phyloP scores from a whole-genome alignment of 2,888 invertebrate species.

The Dione vanillae region DNA sequence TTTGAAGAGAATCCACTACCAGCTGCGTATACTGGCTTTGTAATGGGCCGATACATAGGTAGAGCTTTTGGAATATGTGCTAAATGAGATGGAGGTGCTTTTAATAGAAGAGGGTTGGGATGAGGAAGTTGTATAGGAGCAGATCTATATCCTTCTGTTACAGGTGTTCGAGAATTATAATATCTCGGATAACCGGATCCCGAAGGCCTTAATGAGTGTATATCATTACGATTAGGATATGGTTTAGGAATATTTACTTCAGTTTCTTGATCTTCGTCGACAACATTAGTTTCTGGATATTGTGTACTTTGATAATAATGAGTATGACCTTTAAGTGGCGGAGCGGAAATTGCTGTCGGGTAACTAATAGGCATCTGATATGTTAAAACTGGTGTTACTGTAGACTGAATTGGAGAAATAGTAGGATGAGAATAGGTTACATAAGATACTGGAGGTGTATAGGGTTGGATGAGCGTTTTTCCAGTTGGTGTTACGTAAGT shows the following conservation, averaged over 20 bases:
- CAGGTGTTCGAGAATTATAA: constrained; percentile 65
- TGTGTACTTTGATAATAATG: constrained; percentile 60
- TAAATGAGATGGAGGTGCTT: constrained; percentile 65
- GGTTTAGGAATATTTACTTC: constrained; percentile 61
- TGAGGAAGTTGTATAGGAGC: constrained; percentile 65
- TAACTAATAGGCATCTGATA: constrained; percentile 71
- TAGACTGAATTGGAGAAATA: constrained; percentile 56
- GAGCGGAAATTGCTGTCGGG: constrained; percentile 58
- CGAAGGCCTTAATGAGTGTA: constrained; percentile 56
- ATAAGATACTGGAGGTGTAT: constrained; percentile 60
- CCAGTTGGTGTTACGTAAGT: constrained; percentile 61
- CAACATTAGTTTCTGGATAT: constrained; percentile 62
- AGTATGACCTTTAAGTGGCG: constrained; percentile 56
- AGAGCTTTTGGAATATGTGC: constrained; percentile 73
- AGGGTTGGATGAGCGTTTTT: constrained; percentile 64
- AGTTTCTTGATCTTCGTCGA: constrained; percentile 62
- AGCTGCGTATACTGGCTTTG: constrained; percentile 68
- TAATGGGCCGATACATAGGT: constrained; percentile 67
- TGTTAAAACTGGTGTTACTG: constrained; percentile 61
- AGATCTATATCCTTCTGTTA: constrained; percentile 62
- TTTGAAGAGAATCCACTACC: constrained; percentile 54
- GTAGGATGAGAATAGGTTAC: constrained; percentile 68
- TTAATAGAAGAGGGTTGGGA: constrained; percentile 68
- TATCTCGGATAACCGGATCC: constrained; percentile 62
- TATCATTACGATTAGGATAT: constrained; percentile 61